Base-by-base conservation (phyloP, 2,888 invertebrate species). In the Gnatocerus cornutus region DNA sequence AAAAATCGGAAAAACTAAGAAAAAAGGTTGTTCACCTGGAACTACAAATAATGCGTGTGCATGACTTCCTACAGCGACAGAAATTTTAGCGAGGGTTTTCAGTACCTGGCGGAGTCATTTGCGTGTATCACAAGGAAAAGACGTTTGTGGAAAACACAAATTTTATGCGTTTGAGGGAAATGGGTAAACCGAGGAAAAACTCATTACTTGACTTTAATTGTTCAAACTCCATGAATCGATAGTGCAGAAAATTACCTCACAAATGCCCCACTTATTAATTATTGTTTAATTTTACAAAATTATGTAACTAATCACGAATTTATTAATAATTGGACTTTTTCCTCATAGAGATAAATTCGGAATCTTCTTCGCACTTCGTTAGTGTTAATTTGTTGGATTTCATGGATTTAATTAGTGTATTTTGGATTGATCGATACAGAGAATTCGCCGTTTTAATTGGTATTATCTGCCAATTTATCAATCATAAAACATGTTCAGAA, bases 31-130 rank as follows among this genome's bases (percentile, higher is more conserved):
- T 33, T 62, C 43, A 68, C 61, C 68, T 30, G 37, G 4, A 39
- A 52, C 29, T 29, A 46, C 27, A 39, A 13, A 12, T 48, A 0
- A 66, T 65, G 55, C 65, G 56, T 65, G 56, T 29, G 21, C 48
- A 58, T 48, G 56, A 68, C 33, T 9, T 33, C 33, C 33, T n/a
- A 7, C 62, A 37, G 41, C 29, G 68, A 62, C 68, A 61, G 65
- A 59, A 65, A 27, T 56, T 21, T 63, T 39, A 46, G 37, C 29
- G 33, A 41, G 53, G 69, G 69, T 29, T 55, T 56, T 43, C 64
- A 16, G 71, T 71, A 41, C 71, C 71, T 68, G 71, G 71, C 41
- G 29, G 63, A 67, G 71, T 59, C 67, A 71, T 68, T 71, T 63
- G 71, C 71, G 71, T 71, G 71, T 64, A 37, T 29, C 12, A 12